Evolutionary conservation across 1,140 invertebrate species (phyloP), one percentile per base, ranked within the genome.

Genomic region (Drosophila pandora): DNA sequence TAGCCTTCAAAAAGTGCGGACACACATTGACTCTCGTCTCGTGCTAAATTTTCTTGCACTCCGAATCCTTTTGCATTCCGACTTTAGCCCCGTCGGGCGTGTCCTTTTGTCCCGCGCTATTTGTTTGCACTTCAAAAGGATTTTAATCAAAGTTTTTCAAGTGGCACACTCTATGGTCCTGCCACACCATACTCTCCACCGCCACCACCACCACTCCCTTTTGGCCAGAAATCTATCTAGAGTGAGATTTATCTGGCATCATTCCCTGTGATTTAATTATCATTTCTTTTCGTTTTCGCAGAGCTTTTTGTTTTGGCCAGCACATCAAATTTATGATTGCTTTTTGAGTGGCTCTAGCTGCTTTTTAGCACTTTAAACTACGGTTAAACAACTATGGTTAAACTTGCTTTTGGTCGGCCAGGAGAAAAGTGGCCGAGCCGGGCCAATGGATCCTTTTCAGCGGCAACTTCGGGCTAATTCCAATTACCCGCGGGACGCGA

Each of bases 61-160:
- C 21, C 7, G 9, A 17, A 17, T 9, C 47, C 12, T 39, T 32
- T 21, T 43, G 41, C 41, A 43, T 43, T 43, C 17, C 41, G 41
- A 6, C n/a, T 43, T 43, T n/a, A 43, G 41, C 13, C 41, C 41
- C n/a, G 34, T 13, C 41, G 41, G 17, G 49, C 47, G 49, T 39
- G 62, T 58, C 79, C 74, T 79, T 75, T 70, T 80, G 83, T 83
- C 81, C 59, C 65, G 76, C 82, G 69, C 84, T 85, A 87, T 85
- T 85, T 85, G 77, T 87, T 85, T 81, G 81, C 81, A 85, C 81
- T 85, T 85, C 82, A 85, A 85, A 85, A 81, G 82, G 81, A 85
- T 85, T 85, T 85, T 85, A 85, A 85, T 85, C 81, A 85, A 85
- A 85, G 81, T 85, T 85, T 69, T 85, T 85, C 68, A 87, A 85